Evolutionary conservation across 1,140 invertebrate genomes (phyloP), one percentile per base, ranked within the genome.

Genomic region (Pseudomyrmex cubaensis): DNA sequence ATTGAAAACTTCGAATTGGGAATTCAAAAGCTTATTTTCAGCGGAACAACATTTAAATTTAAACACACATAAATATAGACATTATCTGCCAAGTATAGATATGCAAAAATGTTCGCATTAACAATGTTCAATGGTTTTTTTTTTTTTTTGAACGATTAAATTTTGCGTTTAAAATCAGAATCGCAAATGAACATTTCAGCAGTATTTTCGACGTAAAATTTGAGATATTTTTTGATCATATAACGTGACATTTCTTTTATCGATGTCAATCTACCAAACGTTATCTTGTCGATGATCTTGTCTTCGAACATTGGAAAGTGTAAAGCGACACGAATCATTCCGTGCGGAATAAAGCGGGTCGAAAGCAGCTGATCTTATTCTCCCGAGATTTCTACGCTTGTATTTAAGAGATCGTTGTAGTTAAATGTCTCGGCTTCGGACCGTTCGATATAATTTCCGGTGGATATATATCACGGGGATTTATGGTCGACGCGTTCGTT

Each of bases 371-470:
- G 44, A 15, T 22, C 12, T 15, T 66, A 46, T 77, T 56, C 15
- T 70, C 70, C 13, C 22, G 22, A 35, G 35, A 44, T 77, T 57
- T 48, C 13, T 69, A n/a, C 35, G 35, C 13, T 48, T 78, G 13
- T 25, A 69, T 57, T 35, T n/a, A 25, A 67, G 35, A 69, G n/a
- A 48, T 35, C 22, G 22, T 8, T 52, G n/a, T 22, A 46, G 62
- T 69, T 69, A 35, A 20, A 78, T 56, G 63, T 46, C 35, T 35
- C 52, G 76, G 54, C 10, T 25, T 69, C 15, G 46, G 48, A 13
- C 22, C 48, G 63, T 44, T 78, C 52, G 76, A 78, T 78, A 70
- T 57, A 78, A 78, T 69, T 78, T 78, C 64, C 76, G 64, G 44
- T 70, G 13, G 76, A 70, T 12, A 70, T 78, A 70, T 17, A 78